Evolutionary conservation across 2,113 vertebrate genomes (phyloP), one percentile per base, ranked within the genome.

Genomic region (Vulpes vulpes): DNA sequence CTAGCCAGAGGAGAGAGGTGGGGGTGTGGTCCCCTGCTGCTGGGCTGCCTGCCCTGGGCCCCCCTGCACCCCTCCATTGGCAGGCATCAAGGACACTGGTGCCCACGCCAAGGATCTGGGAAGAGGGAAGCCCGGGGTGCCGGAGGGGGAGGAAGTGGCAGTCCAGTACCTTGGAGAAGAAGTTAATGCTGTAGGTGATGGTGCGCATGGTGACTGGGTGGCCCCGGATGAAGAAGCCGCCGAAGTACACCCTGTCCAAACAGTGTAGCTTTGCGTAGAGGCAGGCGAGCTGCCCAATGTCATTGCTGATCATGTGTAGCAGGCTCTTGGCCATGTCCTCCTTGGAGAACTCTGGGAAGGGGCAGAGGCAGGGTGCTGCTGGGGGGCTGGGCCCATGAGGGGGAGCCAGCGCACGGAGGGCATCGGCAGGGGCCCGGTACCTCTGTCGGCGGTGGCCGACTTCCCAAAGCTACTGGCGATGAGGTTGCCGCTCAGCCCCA

Each of bases 241-340:
- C 99, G 9, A 99, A 99, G 97, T 99, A 99, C 1, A 99, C 99
- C 35, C 99, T 98, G 97, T 99, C 98, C 67, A 99, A 98, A 98
- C 99, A 98, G 97, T 99, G 99, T 8, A 99, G 99, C 94, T 98
- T 99, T 19, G 99, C 99, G n/a, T 99, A 98, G 19, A 99, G 99
- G 94, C 99, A 99, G 97, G 99, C 99, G 43, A 99, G 99, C 98
- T 99, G 99, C 10, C 99, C 99, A 2, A 99, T 99, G 98, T 99
- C 99, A 4, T 99, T 99, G 99, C 99, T 99, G 99, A 99, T 99
- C 99, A 99, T 99, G 76, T 99, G 99, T 1, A 99, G 99, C 76
- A 99, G 98, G 49, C 99, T 99, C 98, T 99, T 99, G 79, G 99
- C 99, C 99, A 99, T 99, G 96, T 99, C 99, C 98, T 99, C 99